Percentiles rank a stretch among this genome's conserved stretches.
Conservation (phyloP, 2,113 vertebrate species). For the Centropus bengalensis region DNA sequence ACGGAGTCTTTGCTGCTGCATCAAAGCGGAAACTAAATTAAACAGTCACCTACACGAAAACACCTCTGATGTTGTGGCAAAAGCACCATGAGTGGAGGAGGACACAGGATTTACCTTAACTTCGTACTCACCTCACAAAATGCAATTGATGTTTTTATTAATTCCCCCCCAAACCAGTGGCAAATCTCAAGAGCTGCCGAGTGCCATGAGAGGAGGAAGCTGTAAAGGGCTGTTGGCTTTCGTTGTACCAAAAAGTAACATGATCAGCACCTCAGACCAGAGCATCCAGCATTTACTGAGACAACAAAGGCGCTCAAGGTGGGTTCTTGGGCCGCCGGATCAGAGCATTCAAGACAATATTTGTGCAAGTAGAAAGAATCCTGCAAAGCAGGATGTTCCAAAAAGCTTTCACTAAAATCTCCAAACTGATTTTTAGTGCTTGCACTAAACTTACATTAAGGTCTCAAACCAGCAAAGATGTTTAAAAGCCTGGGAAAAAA, state of each 20-base stretch:
- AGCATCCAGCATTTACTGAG: not conserved
- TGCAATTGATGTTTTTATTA: rapidly evolving
- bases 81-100: not conserved
- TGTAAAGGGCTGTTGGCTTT: rapidly evolving
- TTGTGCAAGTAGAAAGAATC: not conserved
- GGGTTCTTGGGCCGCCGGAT: not conserved
- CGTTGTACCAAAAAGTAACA: not conserved
- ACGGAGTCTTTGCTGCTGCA: constrained; percentile 79
- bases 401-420: not conserved
- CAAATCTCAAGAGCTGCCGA: rapidly evolving
- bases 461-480: not conserved
- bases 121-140: constrained; percentile 1
- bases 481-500: not conserved
- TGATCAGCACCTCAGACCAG: not conserved
- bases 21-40: constrained; percentile 81
- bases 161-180: not conserved
- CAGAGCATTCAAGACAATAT: not conserved
- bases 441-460: not conserved
- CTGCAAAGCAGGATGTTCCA: not conserved
- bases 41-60: constrained; percentile 22
- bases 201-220: rapidly evolving
- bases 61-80: not conserved
- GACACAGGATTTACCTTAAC: not conserved
- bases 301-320: not conserved
- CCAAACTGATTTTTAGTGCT: not conserved